Base-by-base conservation (phyloP, 2,888 invertebrate species). In the Nebria brevicollis region DNA sequence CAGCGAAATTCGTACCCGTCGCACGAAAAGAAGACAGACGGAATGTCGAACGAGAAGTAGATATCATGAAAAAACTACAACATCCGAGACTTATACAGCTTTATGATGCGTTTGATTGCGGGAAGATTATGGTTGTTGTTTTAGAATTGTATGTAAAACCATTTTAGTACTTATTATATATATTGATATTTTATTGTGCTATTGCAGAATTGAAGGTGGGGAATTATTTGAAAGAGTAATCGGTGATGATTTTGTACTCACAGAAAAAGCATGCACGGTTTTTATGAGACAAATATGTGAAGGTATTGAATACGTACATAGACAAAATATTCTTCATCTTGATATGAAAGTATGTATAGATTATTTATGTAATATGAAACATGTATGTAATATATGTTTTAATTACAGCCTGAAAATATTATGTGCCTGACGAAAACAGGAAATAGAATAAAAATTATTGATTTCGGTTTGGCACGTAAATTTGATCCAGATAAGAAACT, bases 241-340 rank as follows among this genome's bases (percentile, higher is more conserved):
- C 83, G 98, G 98, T 87, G 99, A 99, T 87, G 98, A 98, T 89
- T 99, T 99, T 88, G 94, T 99, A 81, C 91, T 99, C 84, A 99
- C 99, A 0, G 99, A 99, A 89, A 94, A 96, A 83, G 96, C 98
- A 7, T 99, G 98, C 89, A 95, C 97, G 0, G 95, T 98, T 82
- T 99, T 99, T 89, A 96, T 99, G 93, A 91, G 98, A 66, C 99
- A 99, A 90, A 98, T 99, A 84, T 98, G 98, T 89, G 98, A 99
- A 88, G 99, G 98, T 41, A 95, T 99, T 84, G 96, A 96, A 87
- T 99, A 98, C 88, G 98, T 99, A 87, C 99, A 99, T 88, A 93
- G 95, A 82, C 96, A 97, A 89, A 95, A 96, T 86, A 97, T 99
- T 85, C 90, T 99, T 79, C 99, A 99, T 91, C 92, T 99, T 79